phyloP scores from a whole-genome alignment of 2,888 invertebrate genomes.

The Eugnorisma glareosa region DNA sequence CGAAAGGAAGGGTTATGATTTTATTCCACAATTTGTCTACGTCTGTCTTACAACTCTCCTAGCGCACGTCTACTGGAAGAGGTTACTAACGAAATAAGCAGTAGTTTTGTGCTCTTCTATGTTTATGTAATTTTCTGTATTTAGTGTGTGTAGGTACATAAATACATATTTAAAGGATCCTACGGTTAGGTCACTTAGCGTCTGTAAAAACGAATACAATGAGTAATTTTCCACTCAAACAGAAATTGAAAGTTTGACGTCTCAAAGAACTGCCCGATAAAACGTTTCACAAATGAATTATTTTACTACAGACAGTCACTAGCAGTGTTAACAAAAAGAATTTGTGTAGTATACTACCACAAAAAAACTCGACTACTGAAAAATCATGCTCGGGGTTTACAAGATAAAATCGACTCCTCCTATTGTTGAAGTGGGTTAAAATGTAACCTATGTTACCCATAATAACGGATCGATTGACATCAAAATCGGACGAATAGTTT shows the following conservation, averaged over 20 bases:
- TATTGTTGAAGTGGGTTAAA: too few species aligned
- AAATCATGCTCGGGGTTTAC: too few species aligned
- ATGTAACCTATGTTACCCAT: too few species aligned
- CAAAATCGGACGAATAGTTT: too few species aligned
- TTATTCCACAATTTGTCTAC: neutral
- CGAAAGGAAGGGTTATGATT: neutral
- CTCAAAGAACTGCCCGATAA: neutral
- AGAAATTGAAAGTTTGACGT: neutral
- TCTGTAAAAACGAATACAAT: neutral
- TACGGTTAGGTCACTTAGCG: neutral
- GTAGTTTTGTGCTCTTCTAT: neutral
- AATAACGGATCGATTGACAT: too few species aligned
- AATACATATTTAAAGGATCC: neutral
- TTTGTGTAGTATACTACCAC: too few species aligned
- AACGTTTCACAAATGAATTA: neutral
- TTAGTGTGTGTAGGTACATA: neutral
- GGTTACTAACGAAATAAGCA: neutral
- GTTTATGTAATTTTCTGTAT: neutral
- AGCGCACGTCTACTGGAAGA: neutral
- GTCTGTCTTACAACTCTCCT: neutral
- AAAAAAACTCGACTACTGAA: too few species aligned
- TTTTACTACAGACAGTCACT: neutral
- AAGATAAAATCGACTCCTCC: too few species aligned
- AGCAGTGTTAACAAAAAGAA: neutral
- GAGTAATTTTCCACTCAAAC: neutral